A percentile compares a stretch with the other conserved stretches of the same genome.
phyloP scores from a whole-genome alignment of 2,113 vertebrate species.

The Psittacus erithacus region DNA sequence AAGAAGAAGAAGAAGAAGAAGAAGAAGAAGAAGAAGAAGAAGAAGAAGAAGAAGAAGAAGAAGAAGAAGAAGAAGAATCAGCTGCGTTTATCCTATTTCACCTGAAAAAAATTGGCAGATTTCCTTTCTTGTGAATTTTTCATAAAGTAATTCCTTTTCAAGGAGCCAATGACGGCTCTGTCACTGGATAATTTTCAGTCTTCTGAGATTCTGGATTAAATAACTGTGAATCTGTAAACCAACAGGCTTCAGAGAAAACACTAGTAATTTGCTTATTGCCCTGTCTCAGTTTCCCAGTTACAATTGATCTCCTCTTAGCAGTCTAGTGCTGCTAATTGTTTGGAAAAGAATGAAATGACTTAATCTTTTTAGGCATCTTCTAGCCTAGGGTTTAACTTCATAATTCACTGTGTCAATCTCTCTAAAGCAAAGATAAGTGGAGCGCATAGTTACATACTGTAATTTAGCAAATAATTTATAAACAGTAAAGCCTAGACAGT shows the following conservation, averaged over 20 bases:
- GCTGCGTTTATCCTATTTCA: background rate
- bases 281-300: slow-evolving; percentile 72
- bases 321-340: slow-evolving; percentile 71
- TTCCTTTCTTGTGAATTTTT: slow-evolving; percentile 43
- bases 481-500: slow-evolving; percentile 62
- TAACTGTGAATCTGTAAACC: slow-evolving; percentile 75
- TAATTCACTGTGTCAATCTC: slow-evolving; percentile 62
- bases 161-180: slow-evolving; percentile 57
- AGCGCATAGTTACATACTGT: slow-evolving; percentile 24
- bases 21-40: background rate
- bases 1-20: too few relatives aligned
- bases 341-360: slow-evolving; percentile 56
- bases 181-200: slow-evolving; percentile 79
- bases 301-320: slow-evolving; percentile 71
- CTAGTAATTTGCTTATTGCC: slow-evolving; percentile 84
- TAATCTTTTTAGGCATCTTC: slow-evolving; percentile 75
- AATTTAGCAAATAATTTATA: slow-evolving; percentile 60
- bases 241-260: slow-evolving; percentile 73
- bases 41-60: too few relatives aligned
- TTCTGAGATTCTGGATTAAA: slow-evolving; percentile 72
- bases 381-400: slow-evolving; percentile 65
- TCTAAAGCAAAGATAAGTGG: slow-evolving; percentile 66
- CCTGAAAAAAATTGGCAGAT: slow-evolving; percentile 7
- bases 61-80: background rate
- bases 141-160: slow-evolving; percentile 68